These are phyloP conservation scores for Mobula hypostoma DNA, from an alignment of 2,113 vertebrate species.

Conservation along the genomic window DNA sequence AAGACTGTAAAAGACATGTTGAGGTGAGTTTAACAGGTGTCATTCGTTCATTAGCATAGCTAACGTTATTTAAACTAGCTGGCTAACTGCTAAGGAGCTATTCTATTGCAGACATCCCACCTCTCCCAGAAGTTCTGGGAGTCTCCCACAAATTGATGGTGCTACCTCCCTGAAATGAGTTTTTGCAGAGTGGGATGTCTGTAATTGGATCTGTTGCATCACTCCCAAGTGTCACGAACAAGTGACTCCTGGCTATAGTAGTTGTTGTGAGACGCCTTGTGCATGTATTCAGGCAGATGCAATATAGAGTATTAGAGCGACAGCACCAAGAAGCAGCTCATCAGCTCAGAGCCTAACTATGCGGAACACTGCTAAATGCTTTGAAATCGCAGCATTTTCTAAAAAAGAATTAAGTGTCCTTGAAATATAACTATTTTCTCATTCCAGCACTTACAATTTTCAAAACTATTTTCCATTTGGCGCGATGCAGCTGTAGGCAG, in stretches of 20 bases:
- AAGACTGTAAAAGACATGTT: no score
- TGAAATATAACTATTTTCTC: neutral
- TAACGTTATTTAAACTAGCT: no score
- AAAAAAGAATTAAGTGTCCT: neutral
- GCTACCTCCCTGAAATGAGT: no score
- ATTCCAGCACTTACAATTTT: slow-evolving; percentile 16
- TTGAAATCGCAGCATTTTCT: neutral
- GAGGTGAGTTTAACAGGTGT: no score
- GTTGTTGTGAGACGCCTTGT: neutral
- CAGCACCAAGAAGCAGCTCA: neutral
- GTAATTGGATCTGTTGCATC: neutral
- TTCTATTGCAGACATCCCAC: no score
- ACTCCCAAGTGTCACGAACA: neutral
- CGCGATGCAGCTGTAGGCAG: neutral
- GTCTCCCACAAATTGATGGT: no score
- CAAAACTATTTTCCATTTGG: neutral
- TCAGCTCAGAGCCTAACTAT: neutral
- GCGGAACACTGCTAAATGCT: neutral
- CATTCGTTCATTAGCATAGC: no score
- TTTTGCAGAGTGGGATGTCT: no score
- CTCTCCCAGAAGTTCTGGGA: no score
- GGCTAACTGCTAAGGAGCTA: no score
- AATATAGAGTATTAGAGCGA: no score
- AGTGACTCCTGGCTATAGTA: neutral
- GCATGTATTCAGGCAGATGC: neutral